These are phyloP conservation scores for Gadopsis bispinosus DNA, from an alignment of 2,797 vertebrate genomes.

Conservation along the genomic window DNA sequence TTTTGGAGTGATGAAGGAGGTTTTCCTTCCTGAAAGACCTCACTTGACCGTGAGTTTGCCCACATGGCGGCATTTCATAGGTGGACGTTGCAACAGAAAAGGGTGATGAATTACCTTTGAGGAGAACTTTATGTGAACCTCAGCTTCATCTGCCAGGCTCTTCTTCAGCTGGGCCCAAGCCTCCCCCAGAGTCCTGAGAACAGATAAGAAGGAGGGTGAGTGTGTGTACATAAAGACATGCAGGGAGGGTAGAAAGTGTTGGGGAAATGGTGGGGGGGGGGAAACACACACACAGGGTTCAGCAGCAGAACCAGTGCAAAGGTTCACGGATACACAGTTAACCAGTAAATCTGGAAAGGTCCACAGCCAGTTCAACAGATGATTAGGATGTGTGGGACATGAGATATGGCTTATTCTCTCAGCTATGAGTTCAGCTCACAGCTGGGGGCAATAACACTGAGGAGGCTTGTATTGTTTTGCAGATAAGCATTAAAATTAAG, in stretches of 20 bases:
- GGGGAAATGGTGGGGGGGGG: not conserved
- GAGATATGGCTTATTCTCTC: slow-evolving; percentile 27
- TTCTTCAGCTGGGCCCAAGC: slow-evolving; percentile 97
- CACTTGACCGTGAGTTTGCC: too few species aligned
- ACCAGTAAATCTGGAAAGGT: slow-evolving; percentile 55
- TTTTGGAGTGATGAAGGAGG: too few species aligned
- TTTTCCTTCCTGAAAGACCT: too few species aligned
- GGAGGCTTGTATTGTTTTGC: slow-evolving; percentile 4
- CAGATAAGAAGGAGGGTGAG: slow-evolving; percentile 48
- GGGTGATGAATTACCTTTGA: slow-evolving; percentile 89
- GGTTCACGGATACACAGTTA: slow-evolving; percentile 61
- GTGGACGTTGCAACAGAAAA: not conserved
- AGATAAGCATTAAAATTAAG: slow-evolving; percentile 16
- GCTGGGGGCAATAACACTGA: slow-evolving; percentile 28
- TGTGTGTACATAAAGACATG: slow-evolving; percentile 9
- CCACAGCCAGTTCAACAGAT: slow-evolving; percentile 49
- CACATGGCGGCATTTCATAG: too few species aligned
- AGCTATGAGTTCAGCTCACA: slow-evolving; percentile 23
- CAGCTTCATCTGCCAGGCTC: slow-evolving; percentile 95
- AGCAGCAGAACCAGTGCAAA: slow-evolving; percentile 51
- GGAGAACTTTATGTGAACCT: slow-evolving; percentile 98
- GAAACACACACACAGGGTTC: slow-evolving; percentile 30
- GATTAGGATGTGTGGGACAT: slow-evolving; percentile 48
- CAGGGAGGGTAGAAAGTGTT: slow-evolving; percentile 10
- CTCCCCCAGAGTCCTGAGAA: slow-evolving; percentile 91